Conservation (phyloP, 2,113 vertebrate species). For the Syngnathus floridae region DNA sequence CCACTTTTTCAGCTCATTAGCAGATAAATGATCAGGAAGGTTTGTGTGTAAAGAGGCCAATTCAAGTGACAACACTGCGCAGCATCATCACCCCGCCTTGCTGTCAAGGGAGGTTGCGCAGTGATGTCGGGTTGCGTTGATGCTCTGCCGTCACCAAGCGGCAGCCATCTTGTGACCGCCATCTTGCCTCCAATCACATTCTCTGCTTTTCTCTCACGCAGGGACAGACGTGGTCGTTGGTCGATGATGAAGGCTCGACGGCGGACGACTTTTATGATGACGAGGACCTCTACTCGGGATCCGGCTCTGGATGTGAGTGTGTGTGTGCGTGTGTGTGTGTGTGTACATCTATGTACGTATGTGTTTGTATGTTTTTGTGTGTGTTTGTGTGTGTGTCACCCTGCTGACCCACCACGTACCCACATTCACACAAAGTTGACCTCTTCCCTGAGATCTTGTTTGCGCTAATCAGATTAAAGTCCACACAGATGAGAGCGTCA, state of each 20-base stretch:
- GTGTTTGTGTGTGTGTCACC: constrained; percentile 52
- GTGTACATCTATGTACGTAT: background rate
- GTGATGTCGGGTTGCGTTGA: too few species aligned
- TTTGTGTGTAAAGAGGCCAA: constrained; percentile 2
- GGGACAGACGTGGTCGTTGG: constrained; percentile 55
- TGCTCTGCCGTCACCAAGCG: background rate
- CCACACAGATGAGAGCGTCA: constrained; percentile 57
- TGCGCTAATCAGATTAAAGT: constrained; percentile 65
- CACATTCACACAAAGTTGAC: constrained; percentile 20
- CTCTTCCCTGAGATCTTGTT: constrained; percentile 55
- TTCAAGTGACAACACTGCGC: background rate
- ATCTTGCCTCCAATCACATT: background rate
- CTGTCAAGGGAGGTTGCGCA: too few species aligned
- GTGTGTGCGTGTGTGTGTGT: background rate
- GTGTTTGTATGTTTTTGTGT: background rate
- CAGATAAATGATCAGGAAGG: background rate
- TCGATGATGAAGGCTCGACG: constrained; percentile 68
- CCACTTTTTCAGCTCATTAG: background rate
- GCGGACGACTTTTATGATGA: constrained; percentile 68
- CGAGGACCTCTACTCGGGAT: constrained; percentile 75
- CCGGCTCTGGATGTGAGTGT: constrained; percentile 76
- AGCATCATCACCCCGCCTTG: background rate
- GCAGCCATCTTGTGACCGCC: background rate
- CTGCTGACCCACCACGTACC: constrained; percentile 43
- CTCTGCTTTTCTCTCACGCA: constrained; percentile 33